phyloP scores from a whole-genome alignment of 2,113 vertebrate genomes.

The Ramphastos sulfuratus region DNA sequence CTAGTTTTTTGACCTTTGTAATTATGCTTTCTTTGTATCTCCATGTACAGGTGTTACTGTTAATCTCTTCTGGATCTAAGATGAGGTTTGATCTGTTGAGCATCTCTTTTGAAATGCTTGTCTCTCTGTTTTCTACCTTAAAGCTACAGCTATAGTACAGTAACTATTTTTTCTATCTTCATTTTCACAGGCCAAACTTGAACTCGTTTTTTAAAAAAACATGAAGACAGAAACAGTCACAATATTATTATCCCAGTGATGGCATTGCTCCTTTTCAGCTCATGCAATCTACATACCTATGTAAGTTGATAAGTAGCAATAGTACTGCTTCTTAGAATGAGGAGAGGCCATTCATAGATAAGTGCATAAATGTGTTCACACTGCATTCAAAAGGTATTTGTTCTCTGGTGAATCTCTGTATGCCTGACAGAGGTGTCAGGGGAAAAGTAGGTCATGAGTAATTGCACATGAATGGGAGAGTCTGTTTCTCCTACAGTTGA shows the following conservation, averaged over 20 bases:
- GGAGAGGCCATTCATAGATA: not conserved
- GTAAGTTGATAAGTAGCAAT: not conserved
- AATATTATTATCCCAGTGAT: not conserved
- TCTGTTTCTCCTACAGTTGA: not conserved
- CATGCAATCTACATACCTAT: no score
- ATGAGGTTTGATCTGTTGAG: not conserved
- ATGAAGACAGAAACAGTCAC: not conserved
- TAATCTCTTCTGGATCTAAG: not conserved
- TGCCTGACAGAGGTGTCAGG: not conserved
- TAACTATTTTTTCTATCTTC: not conserved
- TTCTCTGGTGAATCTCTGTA: not conserved
- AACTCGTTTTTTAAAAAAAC: not conserved
- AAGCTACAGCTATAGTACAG: not conserved
- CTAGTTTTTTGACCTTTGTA: not conserved
- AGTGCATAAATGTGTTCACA: not conserved
- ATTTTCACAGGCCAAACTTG: not conserved
- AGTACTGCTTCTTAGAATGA: not conserved
- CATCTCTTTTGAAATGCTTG: not conserved
- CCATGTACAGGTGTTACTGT: not conserved
- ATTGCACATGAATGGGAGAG: not conserved
- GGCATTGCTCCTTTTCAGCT: not conserved
- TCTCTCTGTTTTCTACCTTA: not conserved
- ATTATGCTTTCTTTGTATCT: not conserved
- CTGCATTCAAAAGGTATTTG: not conserved
- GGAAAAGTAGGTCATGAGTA: not conserved